phyloP scores from a whole-genome alignment of 2,888 invertebrate genomes.

The Cheilosia vulpina region DNA sequence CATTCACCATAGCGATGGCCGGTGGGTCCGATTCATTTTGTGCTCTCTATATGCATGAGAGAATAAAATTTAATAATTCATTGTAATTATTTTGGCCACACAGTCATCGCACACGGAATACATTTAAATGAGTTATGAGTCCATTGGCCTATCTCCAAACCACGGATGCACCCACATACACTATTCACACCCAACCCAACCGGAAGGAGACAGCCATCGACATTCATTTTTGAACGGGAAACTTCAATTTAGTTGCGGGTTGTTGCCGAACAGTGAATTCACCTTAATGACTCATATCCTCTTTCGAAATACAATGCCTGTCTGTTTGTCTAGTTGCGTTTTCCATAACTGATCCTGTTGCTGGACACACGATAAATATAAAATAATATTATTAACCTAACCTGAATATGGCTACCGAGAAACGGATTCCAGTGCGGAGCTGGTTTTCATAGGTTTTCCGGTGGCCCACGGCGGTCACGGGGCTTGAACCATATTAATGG shows the following conservation, averaged over 20 bases:
- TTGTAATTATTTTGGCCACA: constrained; percentile 68
- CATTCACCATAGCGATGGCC: constrained; percentile 21
- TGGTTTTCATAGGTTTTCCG: constrained; percentile 18
- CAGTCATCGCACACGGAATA: constrained; percentile 48
- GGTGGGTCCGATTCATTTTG: constrained; percentile 52
- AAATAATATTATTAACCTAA: constrained; percentile 56
- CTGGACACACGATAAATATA: constrained; percentile 58
- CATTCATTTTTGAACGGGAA: constrained; percentile 18
- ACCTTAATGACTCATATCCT: constrained; percentile 50
- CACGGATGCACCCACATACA: not conserved
- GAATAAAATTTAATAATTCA: constrained; percentile 72
- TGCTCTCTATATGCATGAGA: constrained; percentile 58
- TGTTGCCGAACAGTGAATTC: not conserved
- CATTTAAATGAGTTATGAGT: constrained; percentile 71
- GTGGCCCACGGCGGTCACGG: not conserved
- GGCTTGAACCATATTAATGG: constrained; percentile 17
- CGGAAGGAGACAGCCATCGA: constrained; percentile 15
- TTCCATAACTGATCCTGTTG: constrained; percentile 49
- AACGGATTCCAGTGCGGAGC: constrained; percentile 11
- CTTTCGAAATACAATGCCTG: constrained; percentile 3
- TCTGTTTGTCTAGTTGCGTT: constrained; percentile 16
- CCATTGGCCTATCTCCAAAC: constrained; percentile 36
- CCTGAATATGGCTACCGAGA: constrained; percentile 7
- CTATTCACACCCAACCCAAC: not conserved
- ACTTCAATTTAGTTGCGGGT: constrained; percentile 26